Base-by-base conservation (phyloP, 1,140 invertebrate species). In the Brachionus angularis region DNA sequence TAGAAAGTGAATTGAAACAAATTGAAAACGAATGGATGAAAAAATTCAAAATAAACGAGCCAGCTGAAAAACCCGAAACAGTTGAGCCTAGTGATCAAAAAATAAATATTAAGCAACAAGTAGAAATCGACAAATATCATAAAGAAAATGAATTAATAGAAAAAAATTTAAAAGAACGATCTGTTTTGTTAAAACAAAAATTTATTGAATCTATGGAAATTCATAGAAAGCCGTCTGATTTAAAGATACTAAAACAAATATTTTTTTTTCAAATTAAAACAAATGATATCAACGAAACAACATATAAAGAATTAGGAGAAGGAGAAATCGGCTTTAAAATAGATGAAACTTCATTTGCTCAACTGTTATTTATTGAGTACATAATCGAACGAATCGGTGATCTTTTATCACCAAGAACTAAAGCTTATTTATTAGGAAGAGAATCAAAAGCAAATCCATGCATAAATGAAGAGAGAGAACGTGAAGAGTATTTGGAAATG, bases 151-250 rank as follows among this genome's bases (percentile, higher is more conserved):
- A 58, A 58, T 0, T 39, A 58, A 18, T 58, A 10, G 53, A 58
- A 14, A 5, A 12, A 7, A 3, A 39, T n/a, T 36, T 58, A 12
- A 58, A 39, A 58, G 53, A 58, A 27, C 8, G 53, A 21, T 58
- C 53, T 39, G 53, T 39, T 14, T 23, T 23, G 25, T 14, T 58
- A 14, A 58, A 58, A 39, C 36, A 58, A 58, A 58, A 58, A 58
- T 58, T 58, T 23, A 58, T 58, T 14, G 53, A 58, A 39, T 58
- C 53, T 39, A 58, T 58, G 34, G 53, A 58, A 36, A 58, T 58
- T 58, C 53, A 58, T 23, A 58, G 25, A 42, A 58, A 58, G 18
- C 53, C 53, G 12, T 39, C 33, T 39, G 53, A 58, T 42, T 58
- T 58, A 23, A 29, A 18, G 5, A 58, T 39, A 8, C 39, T 58